Conservation (phyloP, 2,888 invertebrate genomes). For the Acanthosepion pharaonis region DNA sequence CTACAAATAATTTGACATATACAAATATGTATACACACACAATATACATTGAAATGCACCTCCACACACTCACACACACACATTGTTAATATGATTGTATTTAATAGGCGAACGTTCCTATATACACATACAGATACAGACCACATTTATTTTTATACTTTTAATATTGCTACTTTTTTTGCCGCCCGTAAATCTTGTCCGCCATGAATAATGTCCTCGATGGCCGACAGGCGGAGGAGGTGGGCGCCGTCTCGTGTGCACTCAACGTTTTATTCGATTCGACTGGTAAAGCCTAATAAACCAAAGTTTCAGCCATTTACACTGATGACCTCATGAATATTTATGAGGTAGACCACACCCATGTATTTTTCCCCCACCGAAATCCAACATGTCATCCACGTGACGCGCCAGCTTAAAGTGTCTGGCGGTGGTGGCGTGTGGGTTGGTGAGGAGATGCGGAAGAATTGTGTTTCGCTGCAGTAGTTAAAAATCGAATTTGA, state of each 20-base stretch:
- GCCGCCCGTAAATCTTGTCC: neutral
- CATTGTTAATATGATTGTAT: neutral
- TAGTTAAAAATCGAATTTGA: conserved; percentile 33
- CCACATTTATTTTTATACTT: neutral
- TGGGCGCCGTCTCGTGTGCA: neutral
- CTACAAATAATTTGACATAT: no score
- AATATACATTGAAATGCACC: no score
- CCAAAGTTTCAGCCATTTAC: neutral
- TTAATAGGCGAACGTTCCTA: neutral
- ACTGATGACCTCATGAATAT: conserved; percentile 33
- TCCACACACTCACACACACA: neutral
- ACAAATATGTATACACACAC: no score
- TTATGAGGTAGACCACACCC: neutral
- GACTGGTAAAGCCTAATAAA: neutral
- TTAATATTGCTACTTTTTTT: neutral
- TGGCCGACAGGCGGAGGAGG: neutral
- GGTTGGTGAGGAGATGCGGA: neutral
- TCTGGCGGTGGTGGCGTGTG: neutral
- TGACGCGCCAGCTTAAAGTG: neutral
- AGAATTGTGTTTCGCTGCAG: neutral
- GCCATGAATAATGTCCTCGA: neutral
- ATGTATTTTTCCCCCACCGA: neutral
- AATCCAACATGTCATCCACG: neutral
- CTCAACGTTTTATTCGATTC: neutral
- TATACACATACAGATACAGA: neutral